Evolutionary conservation across 2,888 invertebrate genomes (phyloP), one percentile per base, ranked within the genome.

Genomic region (Yponomeuta plumbellus): DNA sequence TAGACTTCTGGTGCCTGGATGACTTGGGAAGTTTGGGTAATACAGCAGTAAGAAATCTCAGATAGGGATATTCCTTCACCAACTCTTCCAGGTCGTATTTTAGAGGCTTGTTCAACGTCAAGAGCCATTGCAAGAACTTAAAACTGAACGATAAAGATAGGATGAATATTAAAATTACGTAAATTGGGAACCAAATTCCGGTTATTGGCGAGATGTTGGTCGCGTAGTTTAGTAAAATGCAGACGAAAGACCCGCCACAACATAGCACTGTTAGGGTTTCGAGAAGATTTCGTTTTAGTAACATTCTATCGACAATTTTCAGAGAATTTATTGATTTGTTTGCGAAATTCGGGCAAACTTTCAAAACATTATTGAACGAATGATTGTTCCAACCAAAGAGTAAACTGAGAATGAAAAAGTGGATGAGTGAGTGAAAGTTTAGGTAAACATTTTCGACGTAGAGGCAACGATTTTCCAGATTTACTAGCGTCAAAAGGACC

Each of bases 61-160:
- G 71, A 67, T 75, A 79, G 0, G 88, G 85, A 70, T 85, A 84
- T 13, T 81, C 76, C 39, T 75, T 72, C 4, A 80, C 64, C n/a
- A 85, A 68, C 21, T 65, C 71, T 1, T 84, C 82, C n/a, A 86
- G 69, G 72, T 91, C 85, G 73, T 87, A 88, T 68, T 86, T 86
- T 34, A 93, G 64, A 8, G 93, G 92, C 72, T 91, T 92, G 71
- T 91, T 92, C 69, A 92, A 80, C 70, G 82, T 83, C 65, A 93
- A 76, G 67, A 93, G 74, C 83, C 88, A 92, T 74, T 93, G 92
- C 34, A 93, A 85, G 74, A 86, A 83, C 72, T 88, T 85, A 74
- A 92, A 92, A 77, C 92, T 92, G 61, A 90, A 68, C 71, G 86
- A 85, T 63, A 92, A 74, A 2, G 92, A 88, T 0, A 81, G 68